These are phyloP conservation scores for Tillus elongatus DNA, from an alignment of 2,888 invertebrate species.

Conservation along the genomic window DNA sequence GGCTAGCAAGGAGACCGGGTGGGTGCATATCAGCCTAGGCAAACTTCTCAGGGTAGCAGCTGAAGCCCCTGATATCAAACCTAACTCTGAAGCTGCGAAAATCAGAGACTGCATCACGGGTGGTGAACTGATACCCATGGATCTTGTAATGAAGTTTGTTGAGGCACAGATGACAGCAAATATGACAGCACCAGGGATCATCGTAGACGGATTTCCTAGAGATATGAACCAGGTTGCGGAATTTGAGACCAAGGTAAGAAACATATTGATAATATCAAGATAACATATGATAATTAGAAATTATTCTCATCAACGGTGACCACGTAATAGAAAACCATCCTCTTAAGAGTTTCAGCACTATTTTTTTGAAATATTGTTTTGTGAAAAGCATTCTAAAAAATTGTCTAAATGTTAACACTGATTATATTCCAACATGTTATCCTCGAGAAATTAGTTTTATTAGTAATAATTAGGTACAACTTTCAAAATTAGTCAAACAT, in stretches of 20 bases:
- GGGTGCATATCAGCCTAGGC: slow-evolving; percentile 50
- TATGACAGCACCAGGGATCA: slow-evolving; percentile 62
- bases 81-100: slow-evolving; percentile 32
- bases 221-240: slow-evolving; percentile 79
- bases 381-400: no score
- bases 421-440: no score
- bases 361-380: no score
- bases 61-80: slow-evolving; percentile 44
- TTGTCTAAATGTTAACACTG: no score
- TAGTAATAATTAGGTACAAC: no score
- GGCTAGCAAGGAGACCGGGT: slow-evolving; percentile 51
- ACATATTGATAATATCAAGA: slow-evolving; percentile 5
- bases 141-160: slow-evolving; percentile 67
- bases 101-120: slow-evolving; percentile 62
- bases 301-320: no score
- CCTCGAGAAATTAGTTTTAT: no score
- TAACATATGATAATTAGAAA: no score
- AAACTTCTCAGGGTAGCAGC: slow-evolving; percentile 66
- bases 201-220: slow-evolving; percentile 91
- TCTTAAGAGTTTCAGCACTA: no score
- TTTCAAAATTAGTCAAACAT: no score
- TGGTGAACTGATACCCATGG: slow-evolving; percentile 74
- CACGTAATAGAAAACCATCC: no score
- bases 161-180: slow-evolving; percentile 55
- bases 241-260: slow-evolving; percentile 78